Conservation (phyloP, 2,888 invertebrate species). For the Patella pellucida region DNA sequence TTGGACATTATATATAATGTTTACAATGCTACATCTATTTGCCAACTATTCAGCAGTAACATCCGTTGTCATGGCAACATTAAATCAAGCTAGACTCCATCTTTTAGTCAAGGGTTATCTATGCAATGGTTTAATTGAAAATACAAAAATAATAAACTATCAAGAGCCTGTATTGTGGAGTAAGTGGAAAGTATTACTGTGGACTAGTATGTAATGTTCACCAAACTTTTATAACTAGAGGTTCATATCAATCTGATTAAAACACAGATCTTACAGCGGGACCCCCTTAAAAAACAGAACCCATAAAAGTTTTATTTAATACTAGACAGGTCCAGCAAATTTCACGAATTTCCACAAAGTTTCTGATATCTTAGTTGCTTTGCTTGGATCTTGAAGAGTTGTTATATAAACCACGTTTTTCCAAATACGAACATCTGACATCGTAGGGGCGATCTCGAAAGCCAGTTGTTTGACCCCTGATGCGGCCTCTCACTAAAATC, state of each 20-base stretch:
- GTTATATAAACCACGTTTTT: too few species aligned
- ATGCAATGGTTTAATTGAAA: conserved; percentile 75
- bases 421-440: too few species aligned
- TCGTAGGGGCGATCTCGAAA: too few species aligned
- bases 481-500: too few species aligned
- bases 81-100: conserved; percentile 85
- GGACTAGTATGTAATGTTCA: neutral
- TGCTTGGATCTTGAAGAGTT: too few species aligned
- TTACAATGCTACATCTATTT: conserved; percentile 85
- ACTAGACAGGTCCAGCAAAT: neutral
- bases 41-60: conserved; percentile 91
- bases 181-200: conserved; percentile 38
- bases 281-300: too few species aligned
- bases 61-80: conserved; percentile 82
- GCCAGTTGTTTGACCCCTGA: too few species aligned
- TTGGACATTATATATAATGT: conserved; percentile 80
- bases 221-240: neutral
- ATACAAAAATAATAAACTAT: conserved; percentile 79
- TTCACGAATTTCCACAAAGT: too few species aligned
- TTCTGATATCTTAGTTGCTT: too few species aligned
- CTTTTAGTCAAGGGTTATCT: conserved; percentile 80
- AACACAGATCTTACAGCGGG: neutral
- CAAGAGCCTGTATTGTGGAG: conserved; percentile 79
- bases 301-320: too few species aligned
- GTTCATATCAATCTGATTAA: neutral